phyloP scores from a whole-genome alignment of 2,888 invertebrate species.

The Nomada goodeniana region DNA sequence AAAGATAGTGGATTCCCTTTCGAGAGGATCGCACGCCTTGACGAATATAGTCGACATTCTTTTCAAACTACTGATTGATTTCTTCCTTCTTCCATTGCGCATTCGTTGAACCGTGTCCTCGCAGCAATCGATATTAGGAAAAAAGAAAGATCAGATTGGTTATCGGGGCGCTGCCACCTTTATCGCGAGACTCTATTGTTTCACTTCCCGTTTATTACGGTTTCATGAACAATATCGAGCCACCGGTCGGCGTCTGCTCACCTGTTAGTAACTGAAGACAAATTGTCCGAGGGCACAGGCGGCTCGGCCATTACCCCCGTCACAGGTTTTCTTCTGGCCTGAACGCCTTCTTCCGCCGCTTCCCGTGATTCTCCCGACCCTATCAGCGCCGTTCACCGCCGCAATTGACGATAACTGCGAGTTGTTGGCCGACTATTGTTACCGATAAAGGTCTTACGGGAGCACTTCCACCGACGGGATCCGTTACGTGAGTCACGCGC shows the following conservation, averaged over 20 bases:
- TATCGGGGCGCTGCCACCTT: too few relatives aligned
- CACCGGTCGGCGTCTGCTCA: slow-evolving; percentile 18
- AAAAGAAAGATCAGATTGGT: too few relatives aligned
- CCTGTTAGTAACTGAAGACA: slow-evolving; percentile 44
- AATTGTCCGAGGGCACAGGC: slow-evolving; percentile 19
- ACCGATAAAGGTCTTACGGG: slow-evolving; percentile 55
- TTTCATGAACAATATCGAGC: not conserved
- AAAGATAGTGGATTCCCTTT: too few relatives aligned
- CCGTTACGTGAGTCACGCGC: slow-evolving; percentile 35
- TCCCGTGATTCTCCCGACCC: slow-evolving; percentile 37
- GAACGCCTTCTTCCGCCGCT: slow-evolving; percentile 30
- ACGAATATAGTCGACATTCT: too few relatives aligned
- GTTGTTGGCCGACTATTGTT: slow-evolving; percentile 57
- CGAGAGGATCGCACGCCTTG: too few relatives aligned
- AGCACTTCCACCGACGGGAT: slow-evolving; percentile 42
- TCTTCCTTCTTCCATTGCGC: too few relatives aligned
- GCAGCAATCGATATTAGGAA: too few relatives aligned
- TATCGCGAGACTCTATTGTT: not conserved
- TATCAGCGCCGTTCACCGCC: slow-evolving; percentile 51
- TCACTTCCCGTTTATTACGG: slow-evolving; percentile 3
- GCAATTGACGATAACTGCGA: slow-evolving; percentile 66
- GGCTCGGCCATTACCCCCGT: slow-evolving; percentile 27
- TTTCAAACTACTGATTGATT: too few relatives aligned
- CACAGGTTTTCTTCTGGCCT: slow-evolving; percentile 29
- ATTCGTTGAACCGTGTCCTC: too few relatives aligned